phyloP scores from a whole-genome alignment of 2,888 invertebrate genomes.

The Mythimna loreyi region DNA sequence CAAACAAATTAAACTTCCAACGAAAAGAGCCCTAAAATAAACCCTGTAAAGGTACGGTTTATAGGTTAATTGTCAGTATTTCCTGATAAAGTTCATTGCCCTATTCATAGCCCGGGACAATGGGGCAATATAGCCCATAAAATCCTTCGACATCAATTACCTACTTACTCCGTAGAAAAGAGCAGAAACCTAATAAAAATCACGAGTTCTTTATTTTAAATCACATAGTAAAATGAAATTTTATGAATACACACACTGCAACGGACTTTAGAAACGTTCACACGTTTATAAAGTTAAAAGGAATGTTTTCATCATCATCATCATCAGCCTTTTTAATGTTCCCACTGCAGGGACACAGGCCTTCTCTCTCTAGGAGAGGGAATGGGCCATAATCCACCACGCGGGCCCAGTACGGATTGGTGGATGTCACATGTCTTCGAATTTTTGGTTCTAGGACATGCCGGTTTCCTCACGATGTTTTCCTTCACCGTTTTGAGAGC shows the following conservation, averaged over 20 bases:
- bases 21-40: neutral
- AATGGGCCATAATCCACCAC: too few relatives aligned
- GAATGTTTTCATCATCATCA: too few relatives aligned
- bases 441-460: too few relatives aligned
- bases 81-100: constrained; percentile 21
- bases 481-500: too few relatives aligned
- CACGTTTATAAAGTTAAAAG: neutral
- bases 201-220: constrained; percentile 39
- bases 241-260: constrained; percentile 39
- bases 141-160: constrained; percentile 18
- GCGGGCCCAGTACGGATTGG: too few relatives aligned
- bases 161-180: neutral
- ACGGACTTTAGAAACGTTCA: constrained; percentile 18
- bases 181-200: constrained; percentile 6
- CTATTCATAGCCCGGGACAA: neutral
- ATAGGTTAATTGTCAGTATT: neutral
- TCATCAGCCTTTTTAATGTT: too few relatives aligned
- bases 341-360: too few relatives aligned
- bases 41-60: neutral
- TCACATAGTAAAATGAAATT: constrained; percentile 47
- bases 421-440: too few relatives aligned
- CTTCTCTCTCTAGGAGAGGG: too few relatives aligned
- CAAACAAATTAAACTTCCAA: neutral
- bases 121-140: constrained; percentile 7
- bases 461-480: too few relatives aligned